phyloP scores from a whole-genome alignment of 2,888 invertebrate species.

The Drosophila engyochracea region DNA sequence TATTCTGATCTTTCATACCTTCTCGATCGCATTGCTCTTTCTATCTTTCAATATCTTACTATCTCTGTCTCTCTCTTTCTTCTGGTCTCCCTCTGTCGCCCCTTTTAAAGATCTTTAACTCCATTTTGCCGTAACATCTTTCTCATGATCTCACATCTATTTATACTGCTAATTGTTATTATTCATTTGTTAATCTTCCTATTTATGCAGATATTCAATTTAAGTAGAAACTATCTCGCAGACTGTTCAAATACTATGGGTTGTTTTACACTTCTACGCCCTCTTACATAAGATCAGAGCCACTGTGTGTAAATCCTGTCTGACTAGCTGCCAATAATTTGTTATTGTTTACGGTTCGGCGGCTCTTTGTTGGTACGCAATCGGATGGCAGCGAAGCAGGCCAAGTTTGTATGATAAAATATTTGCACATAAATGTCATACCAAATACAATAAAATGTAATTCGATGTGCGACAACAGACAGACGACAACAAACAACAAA shows the following conservation, averaged over 20 bases:
- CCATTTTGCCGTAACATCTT: background rate
- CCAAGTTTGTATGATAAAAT: constrained; percentile 78
- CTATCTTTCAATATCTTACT: background rate
- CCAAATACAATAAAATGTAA: constrained; percentile 78
- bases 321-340: constrained; percentile 43
- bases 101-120: background rate
- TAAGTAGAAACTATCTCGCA: background rate
- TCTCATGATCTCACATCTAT: background rate
- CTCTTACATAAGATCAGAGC: constrained; percentile 1
- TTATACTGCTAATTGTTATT: background rate
- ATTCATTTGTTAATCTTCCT: background rate
- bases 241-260: background rate
- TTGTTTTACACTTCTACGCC: background rate
- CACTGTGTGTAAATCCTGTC: constrained; percentile 33
- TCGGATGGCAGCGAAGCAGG: constrained; percentile 43
- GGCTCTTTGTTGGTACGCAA: constrained; percentile 54
- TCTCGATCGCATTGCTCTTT: background rate
- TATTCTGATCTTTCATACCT: background rate
- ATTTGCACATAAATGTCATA: constrained; percentile 82
- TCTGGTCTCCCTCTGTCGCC: background rate
- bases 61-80: accelerated
- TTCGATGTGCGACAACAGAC: constrained; percentile 63
- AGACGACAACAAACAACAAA: constrained; percentile 20
- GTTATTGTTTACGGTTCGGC: constrained; percentile 62
- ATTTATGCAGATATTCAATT: background rate